These are phyloP conservation scores for Athalia rosae DNA, from an alignment of 2,888 invertebrate species.

Conservation along the genomic window DNA sequence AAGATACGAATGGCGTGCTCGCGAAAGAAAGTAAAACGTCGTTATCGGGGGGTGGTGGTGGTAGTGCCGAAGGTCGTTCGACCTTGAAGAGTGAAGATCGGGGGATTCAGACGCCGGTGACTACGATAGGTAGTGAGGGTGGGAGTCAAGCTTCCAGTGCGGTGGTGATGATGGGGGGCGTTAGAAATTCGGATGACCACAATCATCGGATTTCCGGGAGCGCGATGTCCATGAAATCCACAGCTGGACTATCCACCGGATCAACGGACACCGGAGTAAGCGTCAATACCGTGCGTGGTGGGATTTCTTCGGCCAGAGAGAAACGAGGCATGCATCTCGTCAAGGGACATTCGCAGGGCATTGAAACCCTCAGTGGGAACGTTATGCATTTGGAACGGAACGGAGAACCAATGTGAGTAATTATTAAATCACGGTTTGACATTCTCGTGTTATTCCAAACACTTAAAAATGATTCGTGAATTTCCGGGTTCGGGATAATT, in stretches of 20 bases:
- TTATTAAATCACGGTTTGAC: background rate
- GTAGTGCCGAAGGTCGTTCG: background rate
- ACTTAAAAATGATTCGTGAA: too few species aligned
- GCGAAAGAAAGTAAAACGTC: too few species aligned
- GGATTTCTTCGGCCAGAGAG: slow-evolving; percentile 68
- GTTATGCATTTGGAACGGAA: slow-evolving; percentile 64
- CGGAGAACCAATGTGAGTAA: slow-evolving; percentile 65
- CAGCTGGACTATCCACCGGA: slow-evolving; percentile 62
- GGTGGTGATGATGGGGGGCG: slow-evolving; percentile 3
- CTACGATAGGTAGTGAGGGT: background rate
- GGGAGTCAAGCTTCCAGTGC: slow-evolving; percentile 17
- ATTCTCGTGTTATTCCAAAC: too few species aligned
- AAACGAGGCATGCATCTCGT: slow-evolving; percentile 67
- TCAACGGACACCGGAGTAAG: slow-evolving; percentile 71
- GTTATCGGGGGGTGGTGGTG: background rate
- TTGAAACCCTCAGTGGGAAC: slow-evolving; percentile 71
- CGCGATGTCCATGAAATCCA: slow-evolving; percentile 62
- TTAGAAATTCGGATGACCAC: background rate
- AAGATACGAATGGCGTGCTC: too few species aligned
- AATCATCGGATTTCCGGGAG: slow-evolving; percentile 52
- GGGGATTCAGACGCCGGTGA: background rate
- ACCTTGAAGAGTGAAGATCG: background rate
- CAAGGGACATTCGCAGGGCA: slow-evolving; percentile 65
- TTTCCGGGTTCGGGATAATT: too few species aligned
- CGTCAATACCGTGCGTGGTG: slow-evolving; percentile 67